phyloP scores from a whole-genome alignment of 2,797 vertebrate species.

The Periparus ater region DNA sequence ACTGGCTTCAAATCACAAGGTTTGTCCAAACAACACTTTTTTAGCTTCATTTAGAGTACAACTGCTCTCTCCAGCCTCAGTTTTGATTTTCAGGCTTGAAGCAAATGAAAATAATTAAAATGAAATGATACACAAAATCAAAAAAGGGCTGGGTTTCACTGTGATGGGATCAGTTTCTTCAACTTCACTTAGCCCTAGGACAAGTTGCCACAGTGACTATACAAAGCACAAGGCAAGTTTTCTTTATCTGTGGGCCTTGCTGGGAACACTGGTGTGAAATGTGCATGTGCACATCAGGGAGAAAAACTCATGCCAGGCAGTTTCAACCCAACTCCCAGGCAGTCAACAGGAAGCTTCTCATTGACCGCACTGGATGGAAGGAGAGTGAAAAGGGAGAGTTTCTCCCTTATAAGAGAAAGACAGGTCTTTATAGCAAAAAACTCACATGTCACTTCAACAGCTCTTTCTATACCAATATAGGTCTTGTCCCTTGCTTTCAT shows the following conservation, averaged over 20 bases:
- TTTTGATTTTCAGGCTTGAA: not conserved
- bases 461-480: not conserved
- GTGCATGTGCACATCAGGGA: accelerated
- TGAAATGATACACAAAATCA: not conserved
- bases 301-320: accelerated
- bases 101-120: not conserved
- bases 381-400: not conserved
- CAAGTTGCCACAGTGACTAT: not conserved
- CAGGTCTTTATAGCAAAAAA: not conserved
- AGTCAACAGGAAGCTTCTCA: not conserved
- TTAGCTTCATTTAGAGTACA: not conserved
- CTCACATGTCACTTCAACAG: not conserved
- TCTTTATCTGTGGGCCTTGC: not conserved
- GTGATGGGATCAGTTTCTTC: not conserved
- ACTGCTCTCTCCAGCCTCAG: not conserved
- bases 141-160: not conserved
- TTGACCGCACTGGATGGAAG: not conserved
- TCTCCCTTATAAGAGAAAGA: not conserved
- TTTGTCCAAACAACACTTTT: not conserved
- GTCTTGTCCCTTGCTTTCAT: not conserved
- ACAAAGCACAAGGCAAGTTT: not conserved
- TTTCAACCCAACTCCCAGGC: not conserved
- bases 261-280: not conserved
- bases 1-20: not conserved
- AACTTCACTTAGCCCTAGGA: not conserved